phyloP scores from a whole-genome alignment of 2,888 invertebrate species.

The Andrena bucephala region DNA sequence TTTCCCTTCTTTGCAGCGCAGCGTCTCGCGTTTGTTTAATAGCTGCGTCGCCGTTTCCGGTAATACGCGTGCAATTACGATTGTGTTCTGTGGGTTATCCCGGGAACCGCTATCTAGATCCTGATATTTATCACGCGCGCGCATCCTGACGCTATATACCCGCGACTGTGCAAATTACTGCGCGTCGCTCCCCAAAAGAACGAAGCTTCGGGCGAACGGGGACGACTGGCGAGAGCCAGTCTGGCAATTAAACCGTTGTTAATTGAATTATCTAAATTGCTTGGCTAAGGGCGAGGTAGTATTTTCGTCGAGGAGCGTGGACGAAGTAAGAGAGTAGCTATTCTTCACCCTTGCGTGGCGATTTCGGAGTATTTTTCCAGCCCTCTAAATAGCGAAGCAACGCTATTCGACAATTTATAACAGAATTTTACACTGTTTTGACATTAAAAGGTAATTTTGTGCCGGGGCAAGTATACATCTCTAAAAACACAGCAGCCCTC shows the following conservation, averaged over 20 bases:
- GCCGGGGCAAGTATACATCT: neutral
- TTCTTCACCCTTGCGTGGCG: too few species aligned
- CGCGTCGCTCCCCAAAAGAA: constrained; percentile 47
- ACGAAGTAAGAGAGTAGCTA: neutral
- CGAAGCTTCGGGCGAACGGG: constrained; percentile 16
- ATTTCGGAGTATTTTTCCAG: too few species aligned
- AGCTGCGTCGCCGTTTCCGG: constrained; percentile 13
- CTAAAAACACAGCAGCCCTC: neutral
- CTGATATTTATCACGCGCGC: constrained; percentile 41
- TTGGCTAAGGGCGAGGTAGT: neutral
- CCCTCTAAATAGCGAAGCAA: too few species aligned
- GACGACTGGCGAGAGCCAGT: constrained; percentile 15
- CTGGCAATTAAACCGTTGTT: constrained; percentile 61
- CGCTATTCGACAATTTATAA: too few species aligned
- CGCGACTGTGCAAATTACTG: constrained; percentile 46
- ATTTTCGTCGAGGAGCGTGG: neutral
- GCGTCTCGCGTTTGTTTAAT: constrained; percentile 34
- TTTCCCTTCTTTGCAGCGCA: neutral
- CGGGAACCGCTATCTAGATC: constrained; percentile 17
- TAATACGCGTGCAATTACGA: constrained; percentile 55
- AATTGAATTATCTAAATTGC: constrained; percentile 60
- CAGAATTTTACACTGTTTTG: too few species aligned
- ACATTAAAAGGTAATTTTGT: too few species aligned
- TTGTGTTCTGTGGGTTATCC: constrained; percentile 52
- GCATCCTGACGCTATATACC: constrained; percentile 42